Evolutionary conservation across 2,888 invertebrate species (phyloP).

Genomic region (Ophioninae sp.): DNA sequence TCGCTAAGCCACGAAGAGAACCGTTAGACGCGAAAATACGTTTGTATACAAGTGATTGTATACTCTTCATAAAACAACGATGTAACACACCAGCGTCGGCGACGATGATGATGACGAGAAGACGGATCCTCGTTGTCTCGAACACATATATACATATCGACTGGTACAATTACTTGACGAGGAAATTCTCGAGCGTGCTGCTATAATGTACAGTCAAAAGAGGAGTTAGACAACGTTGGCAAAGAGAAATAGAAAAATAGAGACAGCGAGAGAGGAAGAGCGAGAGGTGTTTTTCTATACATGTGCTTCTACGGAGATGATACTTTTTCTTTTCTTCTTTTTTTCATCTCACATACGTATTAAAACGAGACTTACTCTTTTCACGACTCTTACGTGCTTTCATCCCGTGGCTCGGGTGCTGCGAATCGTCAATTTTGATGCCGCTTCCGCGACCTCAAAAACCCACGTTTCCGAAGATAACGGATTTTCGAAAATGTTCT

Average conservation of each 20-base stretch:
- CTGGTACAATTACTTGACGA: slow-evolving; percentile 69
- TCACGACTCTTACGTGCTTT: slow-evolving; percentile 76
- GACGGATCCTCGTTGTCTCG: slow-evolving; percentile 50
- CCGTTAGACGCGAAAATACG: not conserved
- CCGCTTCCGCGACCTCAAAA: slow-evolving; percentile 20
- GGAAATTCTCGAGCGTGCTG: slow-evolving; percentile 73
- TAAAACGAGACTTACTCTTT: slow-evolving; percentile 74
- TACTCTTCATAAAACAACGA: not conserved
- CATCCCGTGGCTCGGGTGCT: slow-evolving; percentile 61
- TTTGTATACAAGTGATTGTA: not conserved
- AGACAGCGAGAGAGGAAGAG: slow-evolving; percentile 53
- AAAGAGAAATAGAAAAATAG: slow-evolving; percentile 50
- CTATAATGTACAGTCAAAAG: slow-evolving; percentile 69
- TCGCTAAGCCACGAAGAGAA: not conserved
- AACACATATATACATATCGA: slow-evolving; percentile 60
- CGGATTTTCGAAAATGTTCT: not conserved
- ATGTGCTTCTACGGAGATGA: slow-evolving; percentile 14
- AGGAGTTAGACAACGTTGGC: slow-evolving; percentile 60
- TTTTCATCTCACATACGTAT: slow-evolving; percentile 12
- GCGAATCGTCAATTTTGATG: slow-evolving; percentile 51
- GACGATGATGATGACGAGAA: slow-evolving; percentile 26
- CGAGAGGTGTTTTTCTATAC: slow-evolving; percentile 48
- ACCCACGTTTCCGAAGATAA: slow-evolving; percentile 12
- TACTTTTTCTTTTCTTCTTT: slow-evolving; percentile 8
- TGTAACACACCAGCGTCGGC: slow-evolving; percentile 18